Conservation (phyloP, 1,140 invertebrate genomes). For the Schlechtendalia chinensis region DNA sequence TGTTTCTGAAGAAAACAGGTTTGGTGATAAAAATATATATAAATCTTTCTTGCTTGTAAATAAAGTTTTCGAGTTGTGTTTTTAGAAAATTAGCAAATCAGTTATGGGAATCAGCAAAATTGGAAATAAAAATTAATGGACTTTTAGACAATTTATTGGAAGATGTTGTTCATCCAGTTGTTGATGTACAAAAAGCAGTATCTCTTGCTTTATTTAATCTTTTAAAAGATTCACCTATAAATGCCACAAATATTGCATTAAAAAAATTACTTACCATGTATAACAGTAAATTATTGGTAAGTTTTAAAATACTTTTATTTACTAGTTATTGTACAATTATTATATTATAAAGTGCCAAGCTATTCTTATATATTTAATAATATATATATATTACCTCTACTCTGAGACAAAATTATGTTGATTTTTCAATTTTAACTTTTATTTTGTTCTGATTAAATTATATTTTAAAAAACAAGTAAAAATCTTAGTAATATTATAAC, state of each 20-base stretch:
- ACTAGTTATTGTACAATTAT: too few relatives aligned
- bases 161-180: constrained; percentile 77
- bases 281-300: constrained; percentile 66
- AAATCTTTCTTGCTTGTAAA: background rate
- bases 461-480: too few relatives aligned
- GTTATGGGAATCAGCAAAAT: constrained; percentile 66
- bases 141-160: constrained; percentile 66
- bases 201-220: constrained; percentile 72
- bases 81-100: constrained; percentile 64
- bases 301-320: constrained; percentile 5
- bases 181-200: constrained; percentile 75
- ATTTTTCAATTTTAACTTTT: too few relatives aligned
- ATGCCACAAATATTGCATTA: constrained; percentile 48
- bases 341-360: too few relatives aligned
- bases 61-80: constrained; percentile 23
- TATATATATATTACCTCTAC: too few relatives aligned
- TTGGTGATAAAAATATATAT: constrained; percentile 46
- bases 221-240: constrained; percentile 61
- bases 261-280: constrained; percentile 70
- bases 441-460: too few relatives aligned
- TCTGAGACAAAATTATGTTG: too few relatives aligned
- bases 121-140: constrained; percentile 61
- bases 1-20: constrained; percentile 67
- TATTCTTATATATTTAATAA: too few relatives aligned
- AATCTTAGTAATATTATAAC: too few relatives aligned